Base-by-base conservation (phyloP, 2,113 vertebrate genomes). In the Dipodomys stephensi region DNA sequence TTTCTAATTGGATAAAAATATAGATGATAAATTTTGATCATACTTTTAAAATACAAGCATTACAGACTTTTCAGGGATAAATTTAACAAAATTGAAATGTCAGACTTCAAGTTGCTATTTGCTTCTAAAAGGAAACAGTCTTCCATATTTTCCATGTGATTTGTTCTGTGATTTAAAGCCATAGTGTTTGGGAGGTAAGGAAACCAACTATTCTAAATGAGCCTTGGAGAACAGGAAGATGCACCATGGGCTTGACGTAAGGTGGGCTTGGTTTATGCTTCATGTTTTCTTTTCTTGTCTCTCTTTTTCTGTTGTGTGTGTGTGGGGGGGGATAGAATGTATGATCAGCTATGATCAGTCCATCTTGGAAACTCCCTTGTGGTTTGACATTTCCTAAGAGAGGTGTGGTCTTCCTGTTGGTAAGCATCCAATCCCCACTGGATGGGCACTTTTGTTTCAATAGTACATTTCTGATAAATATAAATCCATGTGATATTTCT, bases 331-430 rank as follows among this genome's bases (percentile, higher is more conserved):
- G 76, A 16, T 87, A 72, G 64, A 72, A 89, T 91, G 86, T 94
- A 30, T 93, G 83, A 95, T 95, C 93, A 96, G 89, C 76, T 96
- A 93, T 91, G 95, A 95, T 91, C 91, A 96, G 81, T 96, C 88
- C 94, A 81, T 78, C 91, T 91, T 73, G 88, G 94, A 93, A 96
- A 96, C 65, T 95, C 90, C 90, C 88, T 88, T 88, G 86, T 83
- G 85, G 60, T 85, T 94, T 95, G 93, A 85, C 90, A 96, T 94
- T 95, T 93, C 92, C 78, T 71, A 96, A 85, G 68, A 83, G 65
- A 87, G 68, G 72, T 68, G 57, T 96, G 83, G 64, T 88, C 92
- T 97, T 96, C 85, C 89, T 91, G 49, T 88, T 96, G 81, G 72
- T 83, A 88, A 53, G 25, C 28, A 88, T 87, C 88, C 80, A 92